phyloP scores from a whole-genome alignment of 37 sponge, comb jelly and placozoan genomes.

The Ianthella basta region DNA sequence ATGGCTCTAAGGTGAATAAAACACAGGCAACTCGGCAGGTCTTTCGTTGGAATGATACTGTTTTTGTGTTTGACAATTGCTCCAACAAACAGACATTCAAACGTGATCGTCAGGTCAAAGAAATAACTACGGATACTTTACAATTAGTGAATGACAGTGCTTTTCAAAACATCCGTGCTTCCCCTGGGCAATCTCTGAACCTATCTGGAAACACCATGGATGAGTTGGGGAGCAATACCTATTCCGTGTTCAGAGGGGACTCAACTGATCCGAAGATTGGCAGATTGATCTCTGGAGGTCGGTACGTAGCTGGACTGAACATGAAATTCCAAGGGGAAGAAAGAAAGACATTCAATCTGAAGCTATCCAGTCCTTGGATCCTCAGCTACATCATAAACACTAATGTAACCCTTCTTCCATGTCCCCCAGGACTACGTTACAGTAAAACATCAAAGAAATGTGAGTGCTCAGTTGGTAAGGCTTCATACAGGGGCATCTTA shows the following conservation, averaged over 20 bases:
- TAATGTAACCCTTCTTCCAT: background rate
- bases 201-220: background rate
- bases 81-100: background rate
- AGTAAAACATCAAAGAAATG: background rate
- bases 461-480: background rate
- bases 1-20: background rate
- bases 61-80: background rate
- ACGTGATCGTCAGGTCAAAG: background rate
- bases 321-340: background rate
- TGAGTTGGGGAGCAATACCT: background rate
- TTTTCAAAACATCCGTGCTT: too few species aligned
- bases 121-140: background rate
- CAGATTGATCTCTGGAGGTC: background rate
- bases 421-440: background rate
- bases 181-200: too few species aligned
- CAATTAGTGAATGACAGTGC: too few species aligned
- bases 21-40: background rate
- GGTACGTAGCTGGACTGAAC: background rate
- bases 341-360: background rate
- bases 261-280: background rate
- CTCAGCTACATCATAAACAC: background rate
- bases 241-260: slow-evolving; percentile 19
- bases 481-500: background rate
- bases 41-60: too few species aligned
- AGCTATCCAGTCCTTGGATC: background rate